Evolutionary conservation across 2,797 vertebrate genomes (phyloP), one percentile per base, ranked within the genome.

Genomic region (Spinus pinus): DNA sequence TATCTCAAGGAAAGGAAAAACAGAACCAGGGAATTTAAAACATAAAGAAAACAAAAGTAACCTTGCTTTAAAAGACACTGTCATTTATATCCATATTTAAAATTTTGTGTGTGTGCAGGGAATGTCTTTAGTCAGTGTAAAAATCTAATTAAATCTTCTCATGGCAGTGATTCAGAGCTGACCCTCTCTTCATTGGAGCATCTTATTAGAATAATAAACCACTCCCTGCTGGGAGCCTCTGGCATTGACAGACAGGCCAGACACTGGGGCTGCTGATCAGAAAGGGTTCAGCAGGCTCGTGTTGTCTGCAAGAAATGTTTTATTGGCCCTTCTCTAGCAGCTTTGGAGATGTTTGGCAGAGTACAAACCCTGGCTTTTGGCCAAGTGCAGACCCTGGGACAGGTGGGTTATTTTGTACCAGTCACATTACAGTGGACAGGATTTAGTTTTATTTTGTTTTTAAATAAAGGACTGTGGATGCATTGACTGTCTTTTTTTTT

Each of bases 121-220:
- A 80, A 53, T 61, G 81, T 47, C 95, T 91, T 70, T 33, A 82
- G 70, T 79, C 60, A 10, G 41, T 75, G 44, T 69, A 80, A 44
- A 93, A 92, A 19, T 80, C 66, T 90, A 62, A 80, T 83, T 88
- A 91, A 77, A 89, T 87, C 47, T 91, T 73, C 64, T 92, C 67
- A 24, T 90, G 64, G 44, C 54, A 70, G 60, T 44, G 79, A 67
- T 81, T 81, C 64, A 22, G 57, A 74, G 81, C 90, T 96, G 92
- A 86, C 82, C 46, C 91, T 47, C 74, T 81, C 73, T 56, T 81
- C 70, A 69, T 14, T 64, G 74, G 66, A 74, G 62, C 77, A 79
- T 61, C 49, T 53, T 56, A 66, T 90, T 88, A n/a, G 86, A 93
- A 93, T 87, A 62, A 35, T 74, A 51, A 78, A 53, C 67, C 91